Conservation (phyloP, 2,113 vertebrate species). For the Copsychus sechellarum region DNA sequence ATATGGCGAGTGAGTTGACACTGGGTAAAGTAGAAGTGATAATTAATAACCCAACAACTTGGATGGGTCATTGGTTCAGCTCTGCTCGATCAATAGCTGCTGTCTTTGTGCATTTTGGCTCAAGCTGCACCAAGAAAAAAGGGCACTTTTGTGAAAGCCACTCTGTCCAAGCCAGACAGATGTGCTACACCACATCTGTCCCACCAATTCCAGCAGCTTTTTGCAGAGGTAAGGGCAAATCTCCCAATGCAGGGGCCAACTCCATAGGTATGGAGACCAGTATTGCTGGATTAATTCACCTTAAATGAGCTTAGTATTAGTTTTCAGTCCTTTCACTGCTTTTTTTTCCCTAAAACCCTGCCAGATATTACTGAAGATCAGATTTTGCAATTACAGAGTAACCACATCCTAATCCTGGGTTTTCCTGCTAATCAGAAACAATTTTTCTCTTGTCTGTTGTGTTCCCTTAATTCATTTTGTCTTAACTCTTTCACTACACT, state of each 20-base stretch:
- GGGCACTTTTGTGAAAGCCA: not conserved
- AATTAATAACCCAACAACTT: constrained; percentile 8
- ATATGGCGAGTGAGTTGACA: not conserved
- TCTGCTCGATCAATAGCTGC: not conserved
- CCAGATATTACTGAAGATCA: constrained; percentile 11
- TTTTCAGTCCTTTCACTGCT: not conserved
- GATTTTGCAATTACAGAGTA: constrained; percentile 36
- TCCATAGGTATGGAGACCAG: not conserved
- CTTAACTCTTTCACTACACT: constrained; percentile 14
- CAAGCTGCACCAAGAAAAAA: not conserved
- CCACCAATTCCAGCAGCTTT: not conserved
- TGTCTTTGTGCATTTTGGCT: not conserved
- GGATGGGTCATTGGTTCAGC: not conserved
- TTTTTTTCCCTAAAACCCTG: not conserved
- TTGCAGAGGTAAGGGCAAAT: not conserved
- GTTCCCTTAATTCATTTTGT: constrained; percentile 1
- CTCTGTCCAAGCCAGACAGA: not conserved
- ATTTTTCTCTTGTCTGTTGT: not conserved
- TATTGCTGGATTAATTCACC: not conserved
- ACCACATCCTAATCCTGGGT: constrained; percentile 26
- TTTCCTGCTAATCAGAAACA: constrained; percentile 47
- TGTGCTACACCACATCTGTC: not conserved
- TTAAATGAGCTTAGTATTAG: not conserved
- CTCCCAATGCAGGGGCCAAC: not conserved
- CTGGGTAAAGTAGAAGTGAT: constrained; percentile 19